Evolutionary conservation across 1,140 invertebrate species (phyloP).

Genomic region (Aphelinus certus): DNA sequence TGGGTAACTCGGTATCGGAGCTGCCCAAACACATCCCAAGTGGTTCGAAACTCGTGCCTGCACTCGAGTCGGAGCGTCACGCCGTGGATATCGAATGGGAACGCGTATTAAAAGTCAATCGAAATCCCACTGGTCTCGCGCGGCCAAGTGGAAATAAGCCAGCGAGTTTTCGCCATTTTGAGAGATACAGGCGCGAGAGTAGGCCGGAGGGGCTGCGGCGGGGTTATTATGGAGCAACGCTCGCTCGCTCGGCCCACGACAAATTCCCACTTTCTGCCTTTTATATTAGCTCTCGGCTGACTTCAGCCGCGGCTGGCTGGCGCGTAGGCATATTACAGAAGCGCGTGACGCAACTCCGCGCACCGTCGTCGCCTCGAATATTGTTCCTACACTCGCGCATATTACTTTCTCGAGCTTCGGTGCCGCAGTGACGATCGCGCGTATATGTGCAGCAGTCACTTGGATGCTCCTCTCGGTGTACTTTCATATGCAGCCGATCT

Average conservation of each 20-base stretch:
- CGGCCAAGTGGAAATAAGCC: background rate
- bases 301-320: background rate
- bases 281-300: background rate
- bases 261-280: conserved; percentile 25
- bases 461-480: too few species aligned
- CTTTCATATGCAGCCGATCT: too few species aligned
- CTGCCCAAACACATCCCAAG: too few species aligned
- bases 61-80: too few species aligned
- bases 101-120: too few species aligned
- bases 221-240: conserved; percentile 27
- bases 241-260: conserved; percentile 25
- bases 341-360: conserved; percentile 24
- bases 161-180: conserved; percentile 22
- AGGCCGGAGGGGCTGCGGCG: background rate
- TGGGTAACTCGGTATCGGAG: too few species aligned
- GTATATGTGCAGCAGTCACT: too few species aligned
- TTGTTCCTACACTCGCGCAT: conserved; percentile 3
- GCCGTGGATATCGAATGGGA: too few species aligned
- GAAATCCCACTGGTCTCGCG: background rate
- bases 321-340: conserved; percentile 33
- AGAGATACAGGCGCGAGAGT: background rate
- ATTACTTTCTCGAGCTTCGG: background rate
- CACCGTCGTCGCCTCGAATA: conserved; percentile 13
- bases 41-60: too few species aligned
- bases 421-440: too few species aligned